A percentile compares a stretch with the other conserved stretches of the same genome.
These are phyloP conservation scores for Aphodius sticticus DNA, from an alignment of 2,888 invertebrate genomes.

Conservation along the genomic window DNA sequence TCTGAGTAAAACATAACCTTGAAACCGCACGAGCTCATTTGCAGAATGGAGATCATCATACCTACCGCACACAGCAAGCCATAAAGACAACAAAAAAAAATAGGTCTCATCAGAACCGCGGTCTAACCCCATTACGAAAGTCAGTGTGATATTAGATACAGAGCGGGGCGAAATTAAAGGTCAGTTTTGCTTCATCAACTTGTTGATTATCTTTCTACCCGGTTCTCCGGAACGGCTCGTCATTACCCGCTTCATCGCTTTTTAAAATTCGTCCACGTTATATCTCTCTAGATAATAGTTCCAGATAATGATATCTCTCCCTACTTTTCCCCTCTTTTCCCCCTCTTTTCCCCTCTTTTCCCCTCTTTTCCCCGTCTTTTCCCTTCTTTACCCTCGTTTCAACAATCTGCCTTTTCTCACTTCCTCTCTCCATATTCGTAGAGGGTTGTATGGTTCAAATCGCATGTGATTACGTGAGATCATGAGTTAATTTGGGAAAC, in stretches of 20 bases:
- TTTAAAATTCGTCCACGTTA: slow-evolving; percentile 28
- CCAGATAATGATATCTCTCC: slow-evolving; percentile 27
- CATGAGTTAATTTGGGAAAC: neutral
- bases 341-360: neutral
- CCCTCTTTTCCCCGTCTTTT: no score
- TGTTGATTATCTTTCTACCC: slow-evolving; percentile 28
- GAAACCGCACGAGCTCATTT: neutral
- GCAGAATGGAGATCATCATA: neutral
- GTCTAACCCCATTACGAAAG: slow-evolving; percentile 16
- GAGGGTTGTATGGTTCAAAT: neutral
- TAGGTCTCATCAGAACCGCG: neutral
- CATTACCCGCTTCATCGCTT: slow-evolving; percentile 31
- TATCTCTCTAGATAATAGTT: slow-evolving; percentile 30
- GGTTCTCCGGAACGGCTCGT: slow-evolving; percentile 22
- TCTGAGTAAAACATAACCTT: neutral
- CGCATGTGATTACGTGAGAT: neutral
- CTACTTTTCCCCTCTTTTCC: neutral
- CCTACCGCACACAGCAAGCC: neutral
- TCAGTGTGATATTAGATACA: slow-evolving; percentile 28
- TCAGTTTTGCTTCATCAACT: slow-evolving; percentile 35
- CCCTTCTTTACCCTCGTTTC: no score
- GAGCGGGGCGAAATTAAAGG: slow-evolving; percentile 28
- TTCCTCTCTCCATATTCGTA: neutral
- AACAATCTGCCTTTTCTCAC: no score
- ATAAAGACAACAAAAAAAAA: neutral